Evolutionary conservation across 2,888 invertebrate genomes (phyloP), one percentile per base, ranked within the genome.

Genomic region (Diplazon laetatorius): DNA sequence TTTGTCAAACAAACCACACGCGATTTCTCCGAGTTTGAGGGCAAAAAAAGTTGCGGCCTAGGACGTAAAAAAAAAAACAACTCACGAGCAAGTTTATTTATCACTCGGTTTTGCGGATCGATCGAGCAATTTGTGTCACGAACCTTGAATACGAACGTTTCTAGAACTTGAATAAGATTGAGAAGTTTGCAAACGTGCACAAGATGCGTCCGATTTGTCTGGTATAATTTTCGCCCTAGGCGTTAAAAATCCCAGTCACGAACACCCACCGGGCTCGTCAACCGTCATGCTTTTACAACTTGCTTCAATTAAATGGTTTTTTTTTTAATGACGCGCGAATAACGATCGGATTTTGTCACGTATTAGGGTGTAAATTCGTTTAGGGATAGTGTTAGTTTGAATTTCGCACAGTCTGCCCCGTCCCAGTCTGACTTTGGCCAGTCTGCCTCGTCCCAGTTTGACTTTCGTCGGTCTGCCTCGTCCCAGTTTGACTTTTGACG

Each of bases 41-140:
- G n/a, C n/a, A 30, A 42, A 69, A 46, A 75, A 35, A 75, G 44
- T 62, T 65, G 57, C 55, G 16, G 48, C 52, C 18, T 48, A 55
- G 10, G 16, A 68, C 42, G 55, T 9, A 6, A 55, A 55, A n/a
- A n/a, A n/a, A n/a, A n/a, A n/a, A n/a, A n/a, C n/a, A n/a, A n/a
- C n/a, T n/a, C 68, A 42, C 35, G 1, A 46, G 57, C 35, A 46
- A 30, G 72, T 63, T 37, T 60, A 9, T 57, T 12, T 20, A n/a
- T 52, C 39, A 35, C 57, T 46, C 30, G 52, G 25, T 57, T 44
- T 46, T n/a, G n/a, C 50, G 25, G 2, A 59, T 70, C 46, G 59
- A 66, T 16, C 63, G 63, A 71, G 71, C 65, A 59, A 76, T 76
- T 71, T 70, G 50, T 65, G 71, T 76, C 76, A 71, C 71, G 71